A percentile compares a stretch with the other conserved stretches of the same genome.
Evolutionary conservation across 2,888 invertebrate species (phyloP).

Genomic region (Protonemura montana): DNA sequence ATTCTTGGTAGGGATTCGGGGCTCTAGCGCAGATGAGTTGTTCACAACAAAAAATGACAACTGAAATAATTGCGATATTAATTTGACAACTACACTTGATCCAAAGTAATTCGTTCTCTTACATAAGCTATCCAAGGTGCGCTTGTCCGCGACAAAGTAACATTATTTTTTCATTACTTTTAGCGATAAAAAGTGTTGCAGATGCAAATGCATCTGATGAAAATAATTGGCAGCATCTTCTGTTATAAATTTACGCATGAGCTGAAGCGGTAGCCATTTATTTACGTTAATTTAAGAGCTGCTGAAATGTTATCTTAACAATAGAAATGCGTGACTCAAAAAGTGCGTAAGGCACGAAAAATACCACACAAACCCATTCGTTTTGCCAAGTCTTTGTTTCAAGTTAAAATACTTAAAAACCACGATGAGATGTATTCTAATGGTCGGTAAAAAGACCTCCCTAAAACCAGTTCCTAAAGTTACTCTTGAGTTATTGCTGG

Average conservation of each 20-base stretch:
- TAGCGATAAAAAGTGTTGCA: too few species aligned
- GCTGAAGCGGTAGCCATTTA: not conserved
- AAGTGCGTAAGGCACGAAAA: not conserved
- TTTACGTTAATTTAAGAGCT: not conserved
- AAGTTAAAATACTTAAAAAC: slow-evolving; percentile 12
- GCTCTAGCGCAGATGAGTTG: too few species aligned
- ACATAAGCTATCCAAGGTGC: too few species aligned
- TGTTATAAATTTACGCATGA: not conserved
- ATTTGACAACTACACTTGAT: too few species aligned
- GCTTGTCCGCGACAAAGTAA: too few species aligned
- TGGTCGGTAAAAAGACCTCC: slow-evolving; percentile 40
- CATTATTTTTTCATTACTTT: too few species aligned
- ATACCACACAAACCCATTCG: not conserved
- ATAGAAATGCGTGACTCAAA: not conserved
- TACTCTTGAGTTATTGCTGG: slow-evolving; percentile 46
- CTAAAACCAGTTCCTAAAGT: slow-evolving; percentile 44
- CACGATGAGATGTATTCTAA: slow-evolving; percentile 12
- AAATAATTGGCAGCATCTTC: not conserved
- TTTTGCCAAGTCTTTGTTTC: not conserved
- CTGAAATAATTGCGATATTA: too few species aligned
- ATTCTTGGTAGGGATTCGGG: too few species aligned
- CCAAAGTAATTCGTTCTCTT: too few species aligned
- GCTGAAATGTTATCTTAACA: slow-evolving; percentile 3
- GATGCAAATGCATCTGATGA: not conserved
- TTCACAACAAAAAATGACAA: too few species aligned